Evolutionary conservation across 2,113 vertebrate species (phyloP).

Genomic region (Trogon surrucura): DNA sequence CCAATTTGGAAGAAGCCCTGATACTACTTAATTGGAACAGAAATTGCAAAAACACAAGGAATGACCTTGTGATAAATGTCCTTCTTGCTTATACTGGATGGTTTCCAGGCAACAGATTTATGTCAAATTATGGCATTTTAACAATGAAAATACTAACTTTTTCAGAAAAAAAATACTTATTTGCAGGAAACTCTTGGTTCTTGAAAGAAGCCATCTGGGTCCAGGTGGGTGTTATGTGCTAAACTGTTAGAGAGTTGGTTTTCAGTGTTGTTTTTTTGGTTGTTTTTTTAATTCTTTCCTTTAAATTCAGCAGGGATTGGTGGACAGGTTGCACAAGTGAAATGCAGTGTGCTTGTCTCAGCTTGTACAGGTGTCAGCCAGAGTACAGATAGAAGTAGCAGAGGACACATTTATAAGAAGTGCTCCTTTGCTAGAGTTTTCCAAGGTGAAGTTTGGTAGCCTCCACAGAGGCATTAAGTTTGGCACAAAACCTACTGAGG

Average conservation of each 20-base stretch:
- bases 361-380: not conserved
- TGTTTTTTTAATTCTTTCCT: not conserved
- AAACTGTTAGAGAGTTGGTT: not conserved
- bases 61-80: not conserved
- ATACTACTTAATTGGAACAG: not conserved
- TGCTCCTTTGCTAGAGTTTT: not conserved
- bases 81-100: not conserved
- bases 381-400: not conserved
- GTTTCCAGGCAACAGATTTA: not conserved
- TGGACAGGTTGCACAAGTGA: not conserved
- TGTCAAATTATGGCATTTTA: not conserved
- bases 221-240: not conserved
- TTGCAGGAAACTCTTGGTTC: not conserved
- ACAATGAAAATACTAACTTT: not conserved
- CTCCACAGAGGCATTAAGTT: accelerated
- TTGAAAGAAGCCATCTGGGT: not conserved
- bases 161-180: not conserved
- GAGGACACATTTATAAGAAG: not conserved
- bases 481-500: not conserved
- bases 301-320: not conserved
- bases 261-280: too few species aligned
- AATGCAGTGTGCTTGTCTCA: not conserved
- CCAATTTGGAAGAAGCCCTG: not conserved
- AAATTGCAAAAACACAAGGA: not conserved
- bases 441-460: not conserved